phyloP scores from a whole-genome alignment of 1,140 invertebrate genomes.

The Microvelia longipes region DNA sequence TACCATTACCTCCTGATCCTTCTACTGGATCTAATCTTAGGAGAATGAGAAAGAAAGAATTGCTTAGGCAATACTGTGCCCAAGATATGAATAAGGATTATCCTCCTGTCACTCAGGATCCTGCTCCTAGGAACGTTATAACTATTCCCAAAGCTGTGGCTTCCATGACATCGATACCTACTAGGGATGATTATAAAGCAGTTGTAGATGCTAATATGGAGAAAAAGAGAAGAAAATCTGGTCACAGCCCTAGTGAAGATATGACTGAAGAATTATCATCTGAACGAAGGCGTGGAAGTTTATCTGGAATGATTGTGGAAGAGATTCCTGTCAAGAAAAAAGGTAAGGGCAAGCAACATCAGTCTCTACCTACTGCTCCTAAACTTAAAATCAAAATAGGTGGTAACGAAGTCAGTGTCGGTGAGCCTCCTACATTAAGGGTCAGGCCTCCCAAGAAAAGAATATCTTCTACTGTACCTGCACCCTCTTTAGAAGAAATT shows the following conservation, averaged over 20 bases:
- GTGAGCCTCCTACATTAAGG: slow-evolving; percentile 30
- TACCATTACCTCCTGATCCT: slow-evolving; percentile 22
- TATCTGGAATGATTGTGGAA: neutral
- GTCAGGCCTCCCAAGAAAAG: slow-evolving; percentile 67
- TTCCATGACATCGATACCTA: slow-evolving; percentile 68
- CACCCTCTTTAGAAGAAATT: slow-evolving; percentile 56
- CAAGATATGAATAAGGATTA: slow-evolving; percentile 74
- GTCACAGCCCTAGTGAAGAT: slow-evolving; percentile 29
- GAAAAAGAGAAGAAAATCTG: slow-evolving; percentile 43
- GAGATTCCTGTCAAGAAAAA: slow-evolving; percentile 18
- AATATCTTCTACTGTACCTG: slow-evolving; percentile 39
- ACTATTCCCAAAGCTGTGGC: slow-evolving; percentile 74
- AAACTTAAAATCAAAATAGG: slow-evolving; percentile 74
- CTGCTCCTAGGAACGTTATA: slow-evolving; percentile 52
- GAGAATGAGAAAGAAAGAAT: slow-evolving; percentile 76
- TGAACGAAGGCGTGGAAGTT: slow-evolving; percentile 9
- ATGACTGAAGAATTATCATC: slow-evolving; percentile 18
- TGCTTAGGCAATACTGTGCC: slow-evolving; percentile 67
- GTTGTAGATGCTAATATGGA: slow-evolving; percentile 45
- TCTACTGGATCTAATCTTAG: slow-evolving; percentile 51
- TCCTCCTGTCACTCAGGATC: slow-evolving; percentile 32
- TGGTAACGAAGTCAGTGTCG: slow-evolving; percentile 22
- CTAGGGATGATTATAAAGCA: slow-evolving; percentile 60
- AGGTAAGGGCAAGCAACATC: slow-evolving; percentile 15
- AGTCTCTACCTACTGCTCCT: slow-evolving; percentile 34